Evolutionary conservation across 2,797 vertebrate species (phyloP), one percentile per base, ranked within the genome.

Genomic region (Acrocephalus scirpaceus): DNA sequence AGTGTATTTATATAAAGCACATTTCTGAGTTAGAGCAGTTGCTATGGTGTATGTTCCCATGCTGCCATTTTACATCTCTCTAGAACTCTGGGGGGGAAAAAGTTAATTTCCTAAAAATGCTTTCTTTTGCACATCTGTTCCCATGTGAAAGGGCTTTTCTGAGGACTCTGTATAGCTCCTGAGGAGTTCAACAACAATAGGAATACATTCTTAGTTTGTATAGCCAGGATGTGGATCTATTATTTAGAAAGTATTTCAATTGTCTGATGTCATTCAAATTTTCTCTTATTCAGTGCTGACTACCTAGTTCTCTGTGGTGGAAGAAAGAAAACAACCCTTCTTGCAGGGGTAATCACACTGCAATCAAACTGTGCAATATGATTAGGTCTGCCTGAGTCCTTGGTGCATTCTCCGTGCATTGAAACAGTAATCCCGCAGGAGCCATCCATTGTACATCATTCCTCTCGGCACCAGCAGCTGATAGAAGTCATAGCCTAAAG

Each of bases 221-320:
- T 66, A 95, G 74, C 51, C 50, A 82, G 78, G 90, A 92, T 94
- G 86, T n/a, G 84, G 45, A 93, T 82, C 86, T 84, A 80, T 96
- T 96, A 92, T 96, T 95, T 91, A 95, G 93, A 87, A 96, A 92
- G 90, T 86, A 92, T 93, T 96, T 88, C 95, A 87, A 95, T 93
- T 95, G 96, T 83, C 90, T 96, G 93, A 92, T 96, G 90, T 74
- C 83, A 96, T 96, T 96, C 80, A 96, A 94, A 95, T 94, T 92
- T 95, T 94, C 74, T 93, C 80, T 92, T 87, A 90, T 95, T 96
- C 83, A 82, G 30, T 56, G 65, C 94, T 82, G 80, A 76, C 93
- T 95, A 58, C 71, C 88, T 71, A 44, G 42, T 32, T 87, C 74
- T 95, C 92, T 51, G 78, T 56, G 75, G 80, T 74, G 67, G 74